A percentile compares a stretch with the other conserved stretches of the same genome.
Evolutionary conservation across 2,113 vertebrate genomes (phyloP).

Genomic region (Nycticebus coucang): DNA sequence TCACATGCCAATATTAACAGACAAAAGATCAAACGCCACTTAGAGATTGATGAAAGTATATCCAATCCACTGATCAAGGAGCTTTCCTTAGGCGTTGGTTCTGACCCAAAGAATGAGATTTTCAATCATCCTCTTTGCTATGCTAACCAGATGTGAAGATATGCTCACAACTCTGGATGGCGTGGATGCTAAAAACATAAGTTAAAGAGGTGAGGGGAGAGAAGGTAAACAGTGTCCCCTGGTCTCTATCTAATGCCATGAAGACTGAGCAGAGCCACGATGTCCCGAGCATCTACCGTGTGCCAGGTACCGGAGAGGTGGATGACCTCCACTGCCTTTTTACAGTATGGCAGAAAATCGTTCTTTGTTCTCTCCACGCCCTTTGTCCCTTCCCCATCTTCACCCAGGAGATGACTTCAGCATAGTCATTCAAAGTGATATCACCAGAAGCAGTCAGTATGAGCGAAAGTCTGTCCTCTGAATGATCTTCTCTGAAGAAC

Average conservation of each 20-base stretch:
- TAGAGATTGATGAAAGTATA: background rate
- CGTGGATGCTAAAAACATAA: background rate
- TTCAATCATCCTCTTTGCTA: background rate
- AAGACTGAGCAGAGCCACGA: background rate
- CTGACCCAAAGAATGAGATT: background rate
- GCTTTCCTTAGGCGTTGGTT: background rate
- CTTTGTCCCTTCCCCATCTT: background rate
- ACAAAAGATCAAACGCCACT: background rate
- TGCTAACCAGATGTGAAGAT: background rate
- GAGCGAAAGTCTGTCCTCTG: background rate
- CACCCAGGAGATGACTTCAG: background rate
- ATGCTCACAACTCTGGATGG: background rate
- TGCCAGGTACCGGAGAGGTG: background rate
- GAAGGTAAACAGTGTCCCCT: background rate
- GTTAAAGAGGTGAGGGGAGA: background rate
- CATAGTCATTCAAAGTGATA: background rate
- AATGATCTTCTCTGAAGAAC: slow-evolving; percentile 7
- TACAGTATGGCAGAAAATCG: background rate
- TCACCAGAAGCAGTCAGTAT: background rate
- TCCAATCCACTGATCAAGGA: background rate
- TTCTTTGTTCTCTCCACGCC: background rate
- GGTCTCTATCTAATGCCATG: background rate
- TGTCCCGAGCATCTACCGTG: background rate
- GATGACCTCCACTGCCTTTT: background rate
- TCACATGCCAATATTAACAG: background rate